Base-by-base conservation (phyloP, 2,888 invertebrate genomes). In the Physocephala rufipes region DNA sequence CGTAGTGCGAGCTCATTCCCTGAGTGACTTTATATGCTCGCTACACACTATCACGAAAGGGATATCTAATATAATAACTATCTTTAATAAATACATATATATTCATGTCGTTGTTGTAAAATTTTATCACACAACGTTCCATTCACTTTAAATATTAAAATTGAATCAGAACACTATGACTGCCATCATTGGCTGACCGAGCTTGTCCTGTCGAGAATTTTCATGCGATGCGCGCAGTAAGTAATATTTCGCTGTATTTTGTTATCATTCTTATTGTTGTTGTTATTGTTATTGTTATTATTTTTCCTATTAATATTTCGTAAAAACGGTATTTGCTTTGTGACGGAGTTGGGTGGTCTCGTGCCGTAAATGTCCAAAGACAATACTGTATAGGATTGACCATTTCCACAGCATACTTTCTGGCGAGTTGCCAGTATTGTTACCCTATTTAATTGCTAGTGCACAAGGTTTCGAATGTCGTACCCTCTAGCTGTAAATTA, bases 341-440 rank as follows among this genome's bases (percentile, higher is more conserved):
- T 67, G 28, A 45, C 43, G 58, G n/a, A n/a, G n/a, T n/a, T n/a
- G n/a, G n/a, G n/a, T n/a, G n/a, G n/a, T n/a, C n/a, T n/a, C n/a
- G n/a, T n/a, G n/a, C n/a, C n/a, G n/a, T n/a, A n/a, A n/a, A n/a
- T n/a, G n/a, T n/a, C n/a, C n/a, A n/a, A n/a, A n/a, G n/a, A n/a
- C n/a, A n/a, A n/a, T n/a, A n/a, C 36, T 7, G 36, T 36, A 36
- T 4, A 36, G 36, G 5, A 36, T 9, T 7, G 4, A 7, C 24
- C 58, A 51, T 68, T 68, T 19, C 15, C 12, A 15, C n/a, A 63
- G 55, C 45, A 53, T 59, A 61, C 61, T 59, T 68, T 61, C 49
- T 59, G 68, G 68, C 4, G 7, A 55, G 9, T 21, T 55, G 26
- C 45, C 67, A 67, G 58, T 58, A 51, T 68, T 61, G 51, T 51